Conservation (phyloP, 2,797 vertebrate genomes). For the Borostomias antarcticus region DNA sequence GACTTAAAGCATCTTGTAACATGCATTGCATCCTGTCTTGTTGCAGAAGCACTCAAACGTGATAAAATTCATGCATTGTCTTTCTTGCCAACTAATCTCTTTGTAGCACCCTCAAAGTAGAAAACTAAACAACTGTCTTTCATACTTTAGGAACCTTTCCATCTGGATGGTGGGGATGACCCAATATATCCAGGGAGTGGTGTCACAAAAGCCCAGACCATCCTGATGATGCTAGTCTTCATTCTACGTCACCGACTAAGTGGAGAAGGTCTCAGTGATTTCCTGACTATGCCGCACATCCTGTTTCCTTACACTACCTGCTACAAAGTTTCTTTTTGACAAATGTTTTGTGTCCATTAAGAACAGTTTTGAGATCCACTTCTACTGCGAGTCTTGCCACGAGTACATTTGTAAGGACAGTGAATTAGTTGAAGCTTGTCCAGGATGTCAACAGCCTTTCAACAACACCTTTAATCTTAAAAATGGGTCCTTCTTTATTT, state of each 20-base stretch:
- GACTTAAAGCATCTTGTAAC: no score
- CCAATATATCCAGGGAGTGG: conserved; percentile 24
- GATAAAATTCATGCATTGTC: no score
- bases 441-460: conserved; percentile 14
- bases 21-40: no score
- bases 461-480: conserved; percentile 10
- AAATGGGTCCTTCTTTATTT: conserved; percentile 22
- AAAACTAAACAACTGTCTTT: background rate
- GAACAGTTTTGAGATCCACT: conserved; percentile 17
- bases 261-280: conserved; percentile 17
- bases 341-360: conserved; percentile 20
- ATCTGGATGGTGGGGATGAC: conserved; percentile 9
- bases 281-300: conserved; percentile 14
- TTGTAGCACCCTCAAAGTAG: no score
- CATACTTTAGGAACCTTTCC: conserved; percentile 14
- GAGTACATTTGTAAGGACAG: conserved; percentile 22
- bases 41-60: no score
- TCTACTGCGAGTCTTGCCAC: conserved; percentile 25
- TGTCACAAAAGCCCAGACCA: conserved; percentile 14
- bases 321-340: conserved; percentile 19
- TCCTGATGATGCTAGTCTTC: conserved; percentile 21
- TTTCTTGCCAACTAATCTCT: no score
- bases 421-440: background rate
- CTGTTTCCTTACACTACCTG: conserved; percentile 18
- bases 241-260: conserved; percentile 20